These are phyloP conservation scores for Drosophila percnosoma DNA, from an alignment of 2,888 invertebrate species.

Conservation along the genomic window DNA sequence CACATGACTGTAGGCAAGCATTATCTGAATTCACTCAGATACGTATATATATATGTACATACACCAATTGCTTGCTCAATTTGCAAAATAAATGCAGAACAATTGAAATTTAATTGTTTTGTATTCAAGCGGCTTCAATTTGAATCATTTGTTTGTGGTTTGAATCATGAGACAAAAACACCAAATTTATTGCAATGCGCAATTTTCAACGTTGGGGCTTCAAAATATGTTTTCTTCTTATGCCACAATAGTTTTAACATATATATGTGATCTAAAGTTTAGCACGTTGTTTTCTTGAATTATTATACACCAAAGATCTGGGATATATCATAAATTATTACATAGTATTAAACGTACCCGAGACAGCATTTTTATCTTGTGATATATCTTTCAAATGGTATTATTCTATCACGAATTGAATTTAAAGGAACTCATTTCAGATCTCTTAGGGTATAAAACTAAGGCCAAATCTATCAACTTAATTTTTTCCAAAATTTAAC, in stretches of 20 bases:
- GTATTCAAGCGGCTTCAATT: not conserved
- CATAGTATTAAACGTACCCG: not conserved
- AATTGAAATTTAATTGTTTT: conserved; percentile 3
- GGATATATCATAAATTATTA: not conserved
- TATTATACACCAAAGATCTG: not conserved
- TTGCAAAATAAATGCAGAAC: not conserved
- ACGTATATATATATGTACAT: not conserved
- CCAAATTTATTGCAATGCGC: not conserved
- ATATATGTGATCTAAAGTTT: not conserved
- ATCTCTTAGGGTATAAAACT: not conserved
- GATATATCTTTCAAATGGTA: not conserved
- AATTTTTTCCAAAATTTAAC: not conserved
- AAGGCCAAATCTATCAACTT: not conserved
- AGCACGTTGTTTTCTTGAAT: not conserved
- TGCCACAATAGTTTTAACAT: not conserved
- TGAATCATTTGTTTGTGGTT: not conserved
- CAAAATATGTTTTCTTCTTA: not conserved
- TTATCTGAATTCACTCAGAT: not conserved
- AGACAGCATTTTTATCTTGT: not conserved
- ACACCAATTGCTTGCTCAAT: not conserved
- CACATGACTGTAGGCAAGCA: not conserved
- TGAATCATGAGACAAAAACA: not conserved
- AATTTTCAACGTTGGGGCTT: not conserved
- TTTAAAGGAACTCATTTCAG: not conserved
- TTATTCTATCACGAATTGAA: not conserved